Conservation (phyloP, 2,888 invertebrate genomes). For the Orthosia gracilis region DNA sequence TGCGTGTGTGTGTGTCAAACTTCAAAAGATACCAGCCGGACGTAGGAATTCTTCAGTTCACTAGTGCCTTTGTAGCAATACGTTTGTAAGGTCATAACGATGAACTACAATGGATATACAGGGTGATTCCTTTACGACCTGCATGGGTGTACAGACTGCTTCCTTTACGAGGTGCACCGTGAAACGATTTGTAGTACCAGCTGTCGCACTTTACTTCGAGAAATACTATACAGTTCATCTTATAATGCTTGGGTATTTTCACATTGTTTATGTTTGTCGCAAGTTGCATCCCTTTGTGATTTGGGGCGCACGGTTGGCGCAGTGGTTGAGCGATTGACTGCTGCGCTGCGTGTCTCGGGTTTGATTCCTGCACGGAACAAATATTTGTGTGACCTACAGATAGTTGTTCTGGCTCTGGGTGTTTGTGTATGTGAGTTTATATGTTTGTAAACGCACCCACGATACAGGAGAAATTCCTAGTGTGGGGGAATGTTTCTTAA, state of each 20-base stretch:
- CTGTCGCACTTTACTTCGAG: slow-evolving; percentile 43
- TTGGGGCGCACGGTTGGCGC: too few relatives aligned
- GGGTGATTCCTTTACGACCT: slow-evolving; percentile 38
- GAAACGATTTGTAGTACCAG: slow-evolving; percentile 48
- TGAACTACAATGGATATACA: slow-evolving; percentile 35
- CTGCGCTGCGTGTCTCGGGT: too few relatives aligned
- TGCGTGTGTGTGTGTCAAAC: too few relatives aligned
- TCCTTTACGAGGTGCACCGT: slow-evolving; percentile 42
- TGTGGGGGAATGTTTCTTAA: too few relatives aligned
- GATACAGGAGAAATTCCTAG: too few relatives aligned
- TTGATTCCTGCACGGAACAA: too few relatives aligned
- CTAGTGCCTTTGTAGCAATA: slow-evolving; percentile 21
- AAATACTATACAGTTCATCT: slow-evolving; percentile 29
- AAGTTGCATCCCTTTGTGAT: not conserved
- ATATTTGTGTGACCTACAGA: too few relatives aligned
- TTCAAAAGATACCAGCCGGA: not conserved
- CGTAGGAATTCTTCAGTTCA: slow-evolving; percentile 25
- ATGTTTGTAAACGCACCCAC: too few relatives aligned
- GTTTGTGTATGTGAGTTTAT: too few relatives aligned
- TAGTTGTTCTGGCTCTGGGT: too few relatives aligned
- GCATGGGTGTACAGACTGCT: slow-evolving; percentile 9
- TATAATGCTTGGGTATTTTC: slow-evolving; percentile 11
- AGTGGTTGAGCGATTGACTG: too few relatives aligned
- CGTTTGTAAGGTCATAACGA: slow-evolving; percentile 32
- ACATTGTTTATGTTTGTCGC: not conserved